Evolutionary conservation across 2,113 vertebrate genomes (phyloP).

Genomic region (Mastomys coucha): DNA sequence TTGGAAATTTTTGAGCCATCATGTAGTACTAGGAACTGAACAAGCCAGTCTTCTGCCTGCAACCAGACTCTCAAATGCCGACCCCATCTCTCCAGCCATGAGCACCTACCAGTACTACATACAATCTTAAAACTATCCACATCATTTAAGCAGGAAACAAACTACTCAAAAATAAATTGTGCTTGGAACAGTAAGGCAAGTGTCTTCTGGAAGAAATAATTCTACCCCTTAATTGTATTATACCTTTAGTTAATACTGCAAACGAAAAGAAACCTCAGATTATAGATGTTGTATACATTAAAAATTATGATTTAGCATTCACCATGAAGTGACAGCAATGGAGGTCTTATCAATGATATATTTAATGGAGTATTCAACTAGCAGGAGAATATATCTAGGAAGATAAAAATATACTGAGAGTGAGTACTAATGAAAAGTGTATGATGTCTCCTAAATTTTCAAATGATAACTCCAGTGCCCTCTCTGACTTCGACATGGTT

Average conservation of each 20-base stretch:
- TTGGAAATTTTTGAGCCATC: neutral
- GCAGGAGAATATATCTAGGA: neutral
- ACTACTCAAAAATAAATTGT: neutral
- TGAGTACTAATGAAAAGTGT: neutral
- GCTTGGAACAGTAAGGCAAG: neutral
- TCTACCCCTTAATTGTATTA: neutral
- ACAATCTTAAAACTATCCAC: neutral
- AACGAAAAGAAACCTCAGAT: neutral
- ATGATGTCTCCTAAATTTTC: neutral
- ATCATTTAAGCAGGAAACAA: neutral
- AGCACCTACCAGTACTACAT: neutral
- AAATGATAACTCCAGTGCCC: neutral
- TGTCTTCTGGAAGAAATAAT: neutral
- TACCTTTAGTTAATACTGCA: neutral
- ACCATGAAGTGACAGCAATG: neutral
- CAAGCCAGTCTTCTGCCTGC: neutral
- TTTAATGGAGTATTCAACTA: neutral
- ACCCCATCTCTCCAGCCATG: fast-evolving
- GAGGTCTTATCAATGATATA: neutral
- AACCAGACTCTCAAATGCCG: neutral
- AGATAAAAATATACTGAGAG: neutral
- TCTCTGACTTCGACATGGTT: neutral
- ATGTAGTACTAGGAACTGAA: neutral
- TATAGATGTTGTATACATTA: neutral
- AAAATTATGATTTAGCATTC: neutral